These are phyloP conservation scores for Henicopernis longicauda DNA, from an alignment of 2,113 vertebrate species.

Conservation along the genomic window DNA sequence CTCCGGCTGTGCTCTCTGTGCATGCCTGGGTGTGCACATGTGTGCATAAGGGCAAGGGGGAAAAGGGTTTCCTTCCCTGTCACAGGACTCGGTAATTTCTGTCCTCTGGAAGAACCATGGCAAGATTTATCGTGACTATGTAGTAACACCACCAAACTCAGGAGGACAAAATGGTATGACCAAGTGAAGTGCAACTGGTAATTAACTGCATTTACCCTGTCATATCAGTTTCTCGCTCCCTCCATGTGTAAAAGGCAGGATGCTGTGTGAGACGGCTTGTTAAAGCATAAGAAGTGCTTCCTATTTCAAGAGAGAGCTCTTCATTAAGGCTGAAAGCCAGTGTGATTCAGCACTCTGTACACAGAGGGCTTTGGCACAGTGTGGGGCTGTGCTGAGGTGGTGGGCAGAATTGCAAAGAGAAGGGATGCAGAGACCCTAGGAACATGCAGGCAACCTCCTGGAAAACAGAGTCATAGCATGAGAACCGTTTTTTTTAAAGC, in stretches of 20 bases:
- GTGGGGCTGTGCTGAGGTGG: background rate
- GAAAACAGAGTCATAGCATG: background rate
- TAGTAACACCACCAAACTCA: background rate
- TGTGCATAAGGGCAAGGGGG: background rate
- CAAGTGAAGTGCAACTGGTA: background rate
- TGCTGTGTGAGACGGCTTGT: background rate
- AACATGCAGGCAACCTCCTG: background rate
- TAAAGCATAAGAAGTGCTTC: background rate
- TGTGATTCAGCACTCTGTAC: background rate
- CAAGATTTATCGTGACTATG: background rate
- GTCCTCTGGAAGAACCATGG: background rate
- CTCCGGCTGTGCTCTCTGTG: background rate
- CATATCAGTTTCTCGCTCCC: background rate
- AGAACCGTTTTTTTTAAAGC: background rate
- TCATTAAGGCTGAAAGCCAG: background rate
- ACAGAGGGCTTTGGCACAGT: accelerated
- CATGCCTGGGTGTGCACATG: background rate
- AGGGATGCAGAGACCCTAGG: background rate
- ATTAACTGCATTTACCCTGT: background rate
- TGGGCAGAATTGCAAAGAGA: background rate
- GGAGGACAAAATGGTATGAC: background rate
- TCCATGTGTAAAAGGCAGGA: background rate
- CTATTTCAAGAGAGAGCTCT: background rate
- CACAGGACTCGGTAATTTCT: background rate
- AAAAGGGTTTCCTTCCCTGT: background rate